phyloP scores from a whole-genome alignment of 2,888 invertebrate species.

The Dryadula phaetusa region DNA sequence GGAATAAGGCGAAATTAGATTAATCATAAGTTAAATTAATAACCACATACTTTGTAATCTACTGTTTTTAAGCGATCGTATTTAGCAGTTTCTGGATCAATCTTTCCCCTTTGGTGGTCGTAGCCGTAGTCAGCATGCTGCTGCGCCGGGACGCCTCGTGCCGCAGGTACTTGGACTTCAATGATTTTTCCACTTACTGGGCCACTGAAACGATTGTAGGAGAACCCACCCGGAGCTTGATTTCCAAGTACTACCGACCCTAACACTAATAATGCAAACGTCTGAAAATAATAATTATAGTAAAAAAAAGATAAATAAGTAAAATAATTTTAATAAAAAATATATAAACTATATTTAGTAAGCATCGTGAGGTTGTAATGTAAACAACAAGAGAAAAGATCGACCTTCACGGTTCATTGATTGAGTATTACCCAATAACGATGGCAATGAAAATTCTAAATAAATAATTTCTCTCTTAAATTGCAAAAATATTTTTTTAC shows the following conservation, averaged over 20 bases:
- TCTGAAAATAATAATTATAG: conserved; percentile 55
- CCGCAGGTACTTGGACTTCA: conserved; percentile 82
- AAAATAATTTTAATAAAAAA: background rate
- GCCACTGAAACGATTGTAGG: conserved; percentile 89
- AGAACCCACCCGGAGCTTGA: conserved; percentile 84
- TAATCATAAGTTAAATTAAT: background rate
- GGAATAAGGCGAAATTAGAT: background rate
- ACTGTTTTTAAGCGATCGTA: conserved; percentile 83
- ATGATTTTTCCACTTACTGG: conserved; percentile 88
- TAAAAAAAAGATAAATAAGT: background rate
- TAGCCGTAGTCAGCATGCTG: conserved; percentile 81
- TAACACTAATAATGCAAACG: conserved; percentile 58
- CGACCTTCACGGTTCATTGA: conserved; percentile 74
- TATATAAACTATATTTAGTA: background rate
- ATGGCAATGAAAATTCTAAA: conserved; percentile 70
- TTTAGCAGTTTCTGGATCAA: conserved; percentile 77
- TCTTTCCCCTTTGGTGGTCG: conserved; percentile 74
- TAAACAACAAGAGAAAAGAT: conserved; percentile 45
- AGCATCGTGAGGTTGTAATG: background rate
- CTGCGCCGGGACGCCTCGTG: conserved; percentile 70
- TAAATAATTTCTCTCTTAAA: conserved; percentile 4
- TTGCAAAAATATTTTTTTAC: background rate
- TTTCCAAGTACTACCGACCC: conserved; percentile 58
- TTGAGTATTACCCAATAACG: conserved; percentile 62
- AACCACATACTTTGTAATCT: conserved; percentile 85